A percentile compares a stretch with the other conserved stretches of the same genome.
phyloP scores from a whole-genome alignment of 2,797 vertebrate species.

The Gymnothorax javanicus region DNA sequence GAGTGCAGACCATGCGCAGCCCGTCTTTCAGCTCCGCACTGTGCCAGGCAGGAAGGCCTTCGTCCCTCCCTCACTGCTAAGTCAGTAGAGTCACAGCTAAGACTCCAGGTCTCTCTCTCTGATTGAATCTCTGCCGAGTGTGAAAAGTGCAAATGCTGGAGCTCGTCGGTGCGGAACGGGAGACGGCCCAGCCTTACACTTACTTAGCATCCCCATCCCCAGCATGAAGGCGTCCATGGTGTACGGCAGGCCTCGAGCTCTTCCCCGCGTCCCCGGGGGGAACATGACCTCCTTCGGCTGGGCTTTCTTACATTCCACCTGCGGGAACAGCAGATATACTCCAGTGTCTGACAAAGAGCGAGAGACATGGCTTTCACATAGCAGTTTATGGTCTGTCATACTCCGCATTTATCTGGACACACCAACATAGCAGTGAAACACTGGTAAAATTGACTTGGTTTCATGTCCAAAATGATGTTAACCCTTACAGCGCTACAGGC shows the following conservation, averaged over 20 bases:
- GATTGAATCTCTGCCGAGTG: not conserved
- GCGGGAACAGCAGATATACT: constrained; percentile 45
- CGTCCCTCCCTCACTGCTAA: too few species aligned
- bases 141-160: not conserved
- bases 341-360: not conserved
- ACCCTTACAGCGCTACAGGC: not conserved
- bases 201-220: constrained; percentile 91
- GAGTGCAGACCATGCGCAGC: not conserved
- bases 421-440: not conserved
- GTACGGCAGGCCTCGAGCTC: constrained; percentile 85
- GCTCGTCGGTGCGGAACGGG: too few species aligned
- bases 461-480: not conserved
- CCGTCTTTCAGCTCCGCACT: not conserved
- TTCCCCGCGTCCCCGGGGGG: constrained; percentile 86
- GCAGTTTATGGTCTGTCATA: too few species aligned
- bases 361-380: not conserved
- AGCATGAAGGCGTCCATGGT: constrained; percentile 92
- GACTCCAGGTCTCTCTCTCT: not conserved
- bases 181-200: constrained; percentile 55
- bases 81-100: too few species aligned
- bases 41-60: not conserved
- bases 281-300: constrained; percentile 94
- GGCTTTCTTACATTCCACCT: constrained; percentile 95
- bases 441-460: not conserved
- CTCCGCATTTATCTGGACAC: too few species aligned